Percentiles rank a stretch among this genome's conserved stretches.
phyloP scores from a whole-genome alignment of 2,797 vertebrate species.

The Antrozous pallidus region DNA sequence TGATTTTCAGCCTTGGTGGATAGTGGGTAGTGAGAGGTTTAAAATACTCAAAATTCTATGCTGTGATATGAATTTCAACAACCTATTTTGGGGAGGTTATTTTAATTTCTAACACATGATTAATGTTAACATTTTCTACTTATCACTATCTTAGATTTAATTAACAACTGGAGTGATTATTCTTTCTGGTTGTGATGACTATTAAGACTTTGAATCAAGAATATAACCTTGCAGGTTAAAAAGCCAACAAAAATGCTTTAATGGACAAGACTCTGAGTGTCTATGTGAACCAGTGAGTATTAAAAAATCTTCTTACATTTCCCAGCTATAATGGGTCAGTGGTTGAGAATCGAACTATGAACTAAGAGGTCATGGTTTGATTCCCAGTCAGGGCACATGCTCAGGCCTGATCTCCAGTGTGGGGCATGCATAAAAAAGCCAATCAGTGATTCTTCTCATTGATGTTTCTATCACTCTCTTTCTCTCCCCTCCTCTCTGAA shows the following conservation, averaged over 20 bases:
- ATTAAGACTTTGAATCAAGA: slow-evolving; percentile 25
- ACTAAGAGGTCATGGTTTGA: too few relatives aligned
- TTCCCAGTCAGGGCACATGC: too few relatives aligned
- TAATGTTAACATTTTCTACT: slow-evolving; percentile 64
- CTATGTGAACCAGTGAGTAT: neutral
- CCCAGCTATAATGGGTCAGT: too few relatives aligned
- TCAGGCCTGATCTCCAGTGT: too few relatives aligned
- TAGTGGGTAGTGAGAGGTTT: slow-evolving; percentile 46
- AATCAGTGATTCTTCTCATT: too few relatives aligned
- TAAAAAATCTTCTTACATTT: neutral
- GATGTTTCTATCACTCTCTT: too few relatives aligned
- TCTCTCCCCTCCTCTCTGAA: too few relatives aligned
- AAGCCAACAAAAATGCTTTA: neutral
- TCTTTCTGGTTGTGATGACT: neutral
- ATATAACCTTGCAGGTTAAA: neutral
- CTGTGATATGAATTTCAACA: slow-evolving; percentile 73
- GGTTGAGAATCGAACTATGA: too few relatives aligned
- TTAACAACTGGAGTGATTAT: slow-evolving; percentile 45
- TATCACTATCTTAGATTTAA: slow-evolving; percentile 51
- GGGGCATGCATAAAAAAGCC: too few relatives aligned
- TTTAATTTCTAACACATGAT: slow-evolving; percentile 76
- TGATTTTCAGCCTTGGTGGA: slow-evolving; percentile 74
- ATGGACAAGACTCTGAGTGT: neutral
- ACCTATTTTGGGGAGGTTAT: slow-evolving; percentile 72
- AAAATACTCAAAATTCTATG: slow-evolving; percentile 69